Percentiles rank a stretch among this genome's conserved stretches.
phyloP scores from a whole-genome alignment of 2,888 invertebrate species.

The Dromius quadrimaculatus region DNA sequence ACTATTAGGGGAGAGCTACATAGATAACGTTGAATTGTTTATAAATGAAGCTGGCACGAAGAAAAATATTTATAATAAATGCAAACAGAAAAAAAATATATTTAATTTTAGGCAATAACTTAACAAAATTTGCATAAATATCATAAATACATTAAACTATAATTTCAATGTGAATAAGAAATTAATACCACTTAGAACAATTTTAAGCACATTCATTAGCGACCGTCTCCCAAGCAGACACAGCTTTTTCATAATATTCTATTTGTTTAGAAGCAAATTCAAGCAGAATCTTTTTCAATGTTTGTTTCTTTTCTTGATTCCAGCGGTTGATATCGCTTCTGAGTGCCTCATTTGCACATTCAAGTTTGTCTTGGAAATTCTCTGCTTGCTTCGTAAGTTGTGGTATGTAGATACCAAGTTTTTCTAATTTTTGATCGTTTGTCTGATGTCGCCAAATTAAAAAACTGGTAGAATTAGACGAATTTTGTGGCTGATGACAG shows the following conservation, averaged over 20 bases:
- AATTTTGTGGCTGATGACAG: conserved; percentile 1
- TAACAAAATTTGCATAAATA: no score
- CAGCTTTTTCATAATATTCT: conserved; percentile 73
- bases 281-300: conserved; percentile 73
- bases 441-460: conserved; percentile 74
- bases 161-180: no score
- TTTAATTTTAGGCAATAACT: no score
- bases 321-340: conserved; percentile 77
- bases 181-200: no score
- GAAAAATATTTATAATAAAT: no score
- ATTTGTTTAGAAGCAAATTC: conserved; percentile 76
- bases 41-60: no score
- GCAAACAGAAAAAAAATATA: no score
- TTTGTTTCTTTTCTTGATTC: conserved; percentile 74
- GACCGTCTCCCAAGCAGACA: conserved; percentile 71
- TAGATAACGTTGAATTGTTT: no score
- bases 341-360: conserved; percentile 77
- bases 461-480: conserved; percentile 59
- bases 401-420: conserved; percentile 67
- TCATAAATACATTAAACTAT: no score
- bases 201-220: conserved; percentile 53
- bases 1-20: no score
- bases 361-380: conserved; percentile 72
- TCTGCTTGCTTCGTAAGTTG: conserved; percentile 69
- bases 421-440: conserved; percentile 70